phyloP scores from a whole-genome alignment of 1,140 invertebrate genomes.

The Neotoxoptera formosana region DNA sequence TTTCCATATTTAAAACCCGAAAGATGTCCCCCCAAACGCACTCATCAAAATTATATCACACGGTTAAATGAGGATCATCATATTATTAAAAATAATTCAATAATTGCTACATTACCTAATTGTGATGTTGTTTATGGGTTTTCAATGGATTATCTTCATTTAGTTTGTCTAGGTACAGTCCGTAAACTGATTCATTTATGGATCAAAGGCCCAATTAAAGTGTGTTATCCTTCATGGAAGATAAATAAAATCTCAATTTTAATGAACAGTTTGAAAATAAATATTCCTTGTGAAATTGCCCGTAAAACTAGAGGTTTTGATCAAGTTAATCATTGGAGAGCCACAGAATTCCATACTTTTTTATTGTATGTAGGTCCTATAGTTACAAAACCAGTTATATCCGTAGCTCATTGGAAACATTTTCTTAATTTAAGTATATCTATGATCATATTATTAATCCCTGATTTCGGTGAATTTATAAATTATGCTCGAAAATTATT shows the following conservation, averaged over 20 bases:
- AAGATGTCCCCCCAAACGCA: too few species aligned
- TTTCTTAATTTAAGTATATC: conserved; percentile 64
- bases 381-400: conserved; percentile 62
- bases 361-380: conserved; percentile 65
- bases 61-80: too few species aligned
- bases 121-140: too few species aligned
- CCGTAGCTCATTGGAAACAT: conserved; percentile 63
- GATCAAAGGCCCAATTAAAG: not conserved
- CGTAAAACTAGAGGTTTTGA: conserved; percentile 62
- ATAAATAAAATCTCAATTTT: not conserved
- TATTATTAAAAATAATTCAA: too few species aligned
- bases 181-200: too few species aligned
- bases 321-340: conserved; percentile 65
- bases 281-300: conserved; percentile 61
- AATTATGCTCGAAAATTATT: conserved; percentile 58
- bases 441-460: conserved; percentile 62
- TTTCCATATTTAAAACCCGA: too few species aligned
- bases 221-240: not conserved
- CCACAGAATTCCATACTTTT: conserved; percentile 66
- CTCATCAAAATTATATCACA: too few species aligned
- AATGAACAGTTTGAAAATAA: conserved; percentile 52
- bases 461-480: not conserved
- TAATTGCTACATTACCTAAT: too few species aligned
- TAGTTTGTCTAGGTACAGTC: too few species aligned
- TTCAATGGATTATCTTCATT: too few species aligned